A percentile compares a stretch with the other conserved stretches of the same genome.
phyloP scores from a whole-genome alignment of 2,888 invertebrate species.

The Colletes collaris region DNA sequence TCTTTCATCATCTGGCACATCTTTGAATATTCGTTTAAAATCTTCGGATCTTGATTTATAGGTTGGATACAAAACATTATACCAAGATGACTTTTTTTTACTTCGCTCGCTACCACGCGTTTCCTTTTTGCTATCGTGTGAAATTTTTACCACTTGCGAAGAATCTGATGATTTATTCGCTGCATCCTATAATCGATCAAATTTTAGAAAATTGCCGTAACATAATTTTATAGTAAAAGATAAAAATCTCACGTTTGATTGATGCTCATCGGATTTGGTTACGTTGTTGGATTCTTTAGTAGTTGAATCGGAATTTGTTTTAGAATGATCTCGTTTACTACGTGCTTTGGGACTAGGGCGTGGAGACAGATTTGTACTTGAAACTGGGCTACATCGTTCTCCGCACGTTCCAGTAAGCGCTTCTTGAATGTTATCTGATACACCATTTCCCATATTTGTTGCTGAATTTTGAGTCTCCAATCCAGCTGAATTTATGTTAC shows the following conservation, averaged over 20 bases:
- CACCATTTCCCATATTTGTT: conserved; percentile 83
- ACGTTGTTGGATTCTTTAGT: conserved; percentile 67
- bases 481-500: conserved; percentile 86
- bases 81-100: conserved; percentile 93
- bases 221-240: neutral
- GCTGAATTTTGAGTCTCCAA: conserved; percentile 83
- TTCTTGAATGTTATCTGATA: conserved; percentile 82
- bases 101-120: conserved; percentile 84
- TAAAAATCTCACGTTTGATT: conserved; percentile 65
- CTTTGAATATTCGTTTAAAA: conserved; percentile 96
- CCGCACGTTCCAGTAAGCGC: conserved; percentile 62
- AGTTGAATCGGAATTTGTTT: conserved; percentile 65
- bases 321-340: conserved; percentile 71
- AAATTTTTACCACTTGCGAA: conserved; percentile 74
- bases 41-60: conserved; percentile 97
- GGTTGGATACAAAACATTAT: conserved; percentile 93
- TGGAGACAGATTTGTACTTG: conserved; percentile 85
- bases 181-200: conserved; percentile 30
- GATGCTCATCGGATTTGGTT: conserved; percentile 73
- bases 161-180: conserved; percentile 80
- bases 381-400: conserved; percentile 82
- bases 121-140: conserved; percentile 79
- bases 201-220: neutral
- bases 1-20: conserved; percentile 94
- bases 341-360: conserved; percentile 82